Conservation (phyloP, 2,888 invertebrate genomes). For the Malthinus flaveolus region DNA sequence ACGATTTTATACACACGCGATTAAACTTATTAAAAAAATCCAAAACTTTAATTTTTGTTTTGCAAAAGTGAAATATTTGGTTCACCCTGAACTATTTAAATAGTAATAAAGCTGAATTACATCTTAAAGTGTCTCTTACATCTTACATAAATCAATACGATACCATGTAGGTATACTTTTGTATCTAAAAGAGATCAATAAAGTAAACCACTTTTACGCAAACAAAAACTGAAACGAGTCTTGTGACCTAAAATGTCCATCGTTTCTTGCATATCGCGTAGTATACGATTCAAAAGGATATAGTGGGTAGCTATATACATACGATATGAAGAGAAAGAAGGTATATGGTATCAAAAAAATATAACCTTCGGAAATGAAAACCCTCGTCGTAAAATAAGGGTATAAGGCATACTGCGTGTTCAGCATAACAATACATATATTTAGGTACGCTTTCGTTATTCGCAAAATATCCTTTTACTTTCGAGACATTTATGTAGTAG, state of each 20-base stretch:
- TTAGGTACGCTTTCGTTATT: constrained; percentile 52
- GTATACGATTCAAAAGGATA: constrained; percentile 47
- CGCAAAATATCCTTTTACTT: constrained; percentile 49
- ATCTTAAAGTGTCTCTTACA: background rate
- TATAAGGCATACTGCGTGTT: constrained; percentile 40
- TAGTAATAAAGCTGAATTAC: no score
- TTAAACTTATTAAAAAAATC: no score
- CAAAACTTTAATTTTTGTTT: no score
- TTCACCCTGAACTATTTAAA: no score
- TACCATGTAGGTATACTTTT: background rate
- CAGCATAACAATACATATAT: constrained; percentile 47
- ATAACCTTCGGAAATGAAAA: constrained; percentile 52
- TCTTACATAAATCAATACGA: background rate
- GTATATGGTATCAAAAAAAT: constrained; percentile 42
- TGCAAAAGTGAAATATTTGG: no score
- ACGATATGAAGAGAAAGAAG: no score
- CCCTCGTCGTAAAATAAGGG: constrained; percentile 49
- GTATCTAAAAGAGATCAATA: background rate
- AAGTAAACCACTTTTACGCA: constrained; percentile 2
- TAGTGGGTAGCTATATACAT: background rate
- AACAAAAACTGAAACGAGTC: constrained; percentile 20
- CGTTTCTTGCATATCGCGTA: constrained; percentile 46
- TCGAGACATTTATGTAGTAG: constrained; percentile 34
- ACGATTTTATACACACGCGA: no score
- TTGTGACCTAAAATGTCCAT: constrained; percentile 25